Evolutionary conservation across 2,888 invertebrate species (phyloP).

Genomic region (Diploptera punctata): DNA sequence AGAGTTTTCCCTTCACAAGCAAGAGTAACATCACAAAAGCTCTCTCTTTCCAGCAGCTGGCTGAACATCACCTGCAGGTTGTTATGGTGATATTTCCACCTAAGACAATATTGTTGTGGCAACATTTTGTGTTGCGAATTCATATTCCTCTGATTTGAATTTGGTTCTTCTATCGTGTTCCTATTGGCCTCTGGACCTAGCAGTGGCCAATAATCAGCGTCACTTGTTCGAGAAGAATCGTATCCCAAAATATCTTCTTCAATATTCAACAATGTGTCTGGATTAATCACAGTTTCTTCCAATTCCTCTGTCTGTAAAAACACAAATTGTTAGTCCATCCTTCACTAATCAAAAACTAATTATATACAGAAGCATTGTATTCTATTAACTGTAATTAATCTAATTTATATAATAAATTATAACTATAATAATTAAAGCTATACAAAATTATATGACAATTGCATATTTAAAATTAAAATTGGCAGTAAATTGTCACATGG

Average conservation of each 20-base stretch:
- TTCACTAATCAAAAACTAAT: too few species aligned
- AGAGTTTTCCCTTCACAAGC: conserved; percentile 85
- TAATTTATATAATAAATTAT: too few species aligned
- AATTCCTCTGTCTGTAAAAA: conserved; percentile 23
- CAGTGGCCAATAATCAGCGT: conserved; percentile 1
- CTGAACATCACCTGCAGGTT: conserved; percentile 91
- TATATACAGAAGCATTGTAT: too few species aligned
- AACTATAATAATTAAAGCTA: too few species aligned
- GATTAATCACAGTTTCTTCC: conserved; percentile 10
- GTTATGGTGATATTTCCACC: conserved; percentile 93
- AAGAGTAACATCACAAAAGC: conserved; percentile 89
- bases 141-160: conserved; percentile 21
- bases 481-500: too few species aligned
- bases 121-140: conserved; percentile 61
- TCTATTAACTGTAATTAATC: too few species aligned
- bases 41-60: conserved; percentile 83
- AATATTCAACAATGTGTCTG: neutral
- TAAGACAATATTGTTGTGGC: conserved; percentile 89
- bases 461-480: too few species aligned
- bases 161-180: neutral
- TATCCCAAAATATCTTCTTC: conserved; percentile 3
- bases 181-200: neutral
- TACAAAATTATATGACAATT: too few species aligned
- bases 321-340: too few species aligned
- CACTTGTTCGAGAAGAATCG: neutral